Evolutionary conservation across 1,140 invertebrate species (phyloP).

Genomic region (Papilio machaon): DNA sequence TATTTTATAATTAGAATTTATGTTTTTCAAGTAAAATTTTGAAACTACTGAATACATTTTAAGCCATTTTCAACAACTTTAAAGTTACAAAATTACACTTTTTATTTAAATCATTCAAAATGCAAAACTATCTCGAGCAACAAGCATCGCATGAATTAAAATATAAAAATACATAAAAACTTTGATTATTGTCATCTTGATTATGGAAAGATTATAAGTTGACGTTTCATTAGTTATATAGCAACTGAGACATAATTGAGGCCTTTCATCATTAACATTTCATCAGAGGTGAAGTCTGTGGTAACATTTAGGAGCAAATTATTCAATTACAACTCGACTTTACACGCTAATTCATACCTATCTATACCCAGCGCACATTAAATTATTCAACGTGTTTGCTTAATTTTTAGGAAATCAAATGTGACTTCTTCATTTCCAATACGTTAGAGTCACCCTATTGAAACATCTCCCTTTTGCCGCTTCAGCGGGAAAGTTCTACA

Average conservation of each 20-base stretch:
- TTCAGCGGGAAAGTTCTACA: conserved; percentile 68
- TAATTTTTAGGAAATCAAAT: not conserved
- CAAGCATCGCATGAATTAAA: not conserved
- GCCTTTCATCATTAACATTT: not conserved
- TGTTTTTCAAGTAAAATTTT: not conserved
- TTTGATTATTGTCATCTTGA: not conserved
- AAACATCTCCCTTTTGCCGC: conserved; percentile 58
- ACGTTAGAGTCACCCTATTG: conserved; percentile 56
- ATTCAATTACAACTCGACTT: not conserved
- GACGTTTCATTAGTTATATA: not conserved
- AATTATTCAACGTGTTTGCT: not conserved
- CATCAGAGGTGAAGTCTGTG: not conserved
- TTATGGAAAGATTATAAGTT: not conserved
- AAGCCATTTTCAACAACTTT: not conserved
- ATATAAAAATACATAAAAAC: not conserved
- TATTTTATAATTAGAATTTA: not conserved
- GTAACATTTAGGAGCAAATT: not conserved
- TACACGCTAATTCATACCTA: not conserved
- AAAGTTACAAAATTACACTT: not conserved
- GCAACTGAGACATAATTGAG: not conserved
- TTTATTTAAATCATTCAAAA: not conserved
- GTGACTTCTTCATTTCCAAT: conserved; percentile 9
- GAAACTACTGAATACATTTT: not conserved
- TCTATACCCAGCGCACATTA: not conserved
- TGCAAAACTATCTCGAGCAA: not conserved